Base-by-base conservation (phyloP, 2,888 invertebrate genomes). In the Thecocarcelia acutangulata region DNA sequence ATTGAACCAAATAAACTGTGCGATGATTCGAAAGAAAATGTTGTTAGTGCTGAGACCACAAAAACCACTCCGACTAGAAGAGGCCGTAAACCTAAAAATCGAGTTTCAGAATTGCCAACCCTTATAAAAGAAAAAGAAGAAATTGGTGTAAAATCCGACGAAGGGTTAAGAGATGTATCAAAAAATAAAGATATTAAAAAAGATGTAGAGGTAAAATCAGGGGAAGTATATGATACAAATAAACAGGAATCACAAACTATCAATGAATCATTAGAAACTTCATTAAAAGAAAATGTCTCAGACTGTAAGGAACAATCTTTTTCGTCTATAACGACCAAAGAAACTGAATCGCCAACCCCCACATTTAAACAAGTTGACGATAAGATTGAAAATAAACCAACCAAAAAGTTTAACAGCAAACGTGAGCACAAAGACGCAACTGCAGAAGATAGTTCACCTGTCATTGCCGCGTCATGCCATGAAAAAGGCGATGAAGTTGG, bases 71-170 rank as follows among this genome's bases (percentile, higher is more conserved):
- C 70, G 0, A 19, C 44, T 12, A 75, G 13, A 70, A 66, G 69
- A 70, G 68, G 64, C 2, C 78, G 74, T 15, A 78, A 82, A 50
- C 64, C 70, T 8, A 82, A 78, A 82, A 74, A 69, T 68, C 74
- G 66, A 56, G 1, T 48, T 11, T 0, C 24, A 3, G 78, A 78
- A 42, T 4, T 54, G 11, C 0, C 44, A 52, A 3, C 54, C 12
- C 28, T 12, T 0, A 1, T 28, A n/a, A 70, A 70, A 63, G 77
- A 70, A 56, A 37, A 3, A 13, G 0, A 21, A 6, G 52, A 46
- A 59, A n/a, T 24, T n/a, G 24, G 40, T 40, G 17, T 9, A 1
- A 46, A 48, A 44, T 0, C 21, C 19, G 24, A 28, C 19, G 21
- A 13, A n/a, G 54, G 54, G 1, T 19, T 13, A 2, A 40, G 37